phyloP scores from a whole-genome alignment of 2,113 vertebrate genomes.

The Saccopteryx leptura region DNA sequence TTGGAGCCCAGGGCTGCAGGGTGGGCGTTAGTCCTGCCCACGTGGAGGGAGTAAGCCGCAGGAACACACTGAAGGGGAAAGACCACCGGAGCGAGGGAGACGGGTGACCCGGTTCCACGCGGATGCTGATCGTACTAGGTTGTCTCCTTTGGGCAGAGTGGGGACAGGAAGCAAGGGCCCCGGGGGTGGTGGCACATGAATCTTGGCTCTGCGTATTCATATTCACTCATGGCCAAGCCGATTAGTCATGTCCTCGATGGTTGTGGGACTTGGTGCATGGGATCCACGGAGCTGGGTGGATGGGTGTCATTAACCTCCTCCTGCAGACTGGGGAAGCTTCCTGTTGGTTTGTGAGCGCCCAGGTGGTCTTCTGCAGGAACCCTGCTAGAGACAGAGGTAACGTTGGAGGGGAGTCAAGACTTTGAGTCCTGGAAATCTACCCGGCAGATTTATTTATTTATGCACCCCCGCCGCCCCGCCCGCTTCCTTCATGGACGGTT shows the following conservation, averaged over 20 bases:
- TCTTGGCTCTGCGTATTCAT: accelerated
- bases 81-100: neutral
- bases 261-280: neutral
- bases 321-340: neutral
- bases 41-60: neutral
- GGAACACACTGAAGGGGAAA: neutral
- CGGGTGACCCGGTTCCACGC: accelerated
- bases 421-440: accelerated
- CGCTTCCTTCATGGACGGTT: neutral
- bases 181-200: accelerated
- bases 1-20: neutral
- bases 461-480: too few relatives aligned
- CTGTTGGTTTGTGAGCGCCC: neutral
- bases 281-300: neutral
- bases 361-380: accelerated
- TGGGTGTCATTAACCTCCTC: neutral
- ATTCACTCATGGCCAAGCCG: accelerated
- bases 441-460: accelerated
- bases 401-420: neutral
- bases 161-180: neutral
- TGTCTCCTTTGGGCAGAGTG: neutral
- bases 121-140: accelerated
- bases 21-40: accelerated
- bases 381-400: neutral
- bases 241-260: accelerated